Base-by-base conservation (phyloP, 2,888 invertebrate genomes). In the Dryococelus australis region DNA sequence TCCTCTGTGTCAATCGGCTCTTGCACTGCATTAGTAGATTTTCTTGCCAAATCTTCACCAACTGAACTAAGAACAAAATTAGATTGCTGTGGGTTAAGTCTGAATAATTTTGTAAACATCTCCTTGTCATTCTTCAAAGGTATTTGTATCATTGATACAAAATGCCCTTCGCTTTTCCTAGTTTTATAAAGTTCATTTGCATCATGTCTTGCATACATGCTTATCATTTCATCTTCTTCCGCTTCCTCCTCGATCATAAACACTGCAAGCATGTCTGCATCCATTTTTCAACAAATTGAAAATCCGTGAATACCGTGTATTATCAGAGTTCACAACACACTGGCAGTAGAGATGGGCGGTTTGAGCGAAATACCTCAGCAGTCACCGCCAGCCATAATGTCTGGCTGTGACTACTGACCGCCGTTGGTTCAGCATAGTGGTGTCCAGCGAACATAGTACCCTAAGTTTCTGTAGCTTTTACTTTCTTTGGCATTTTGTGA, bases 331-430 rank as follows among this genome's bases (percentile, higher is more conserved):
- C n/a, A n/a, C n/a, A n/a, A n/a, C n/a, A n/a, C n/a, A n/a, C 65
- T 65, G 65, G 20, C 65, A 65, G 65, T 65, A 65, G 65, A 5
- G 65, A 16, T 65, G 65, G 26, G 43, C 84, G 20, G 43, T 83
- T 83, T 83, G 43, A 43, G 43, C 35, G 84, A 43, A 83, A 35
- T 83, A 26, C 24, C 43, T 26, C 35, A 83, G 84, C n/a, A n/a
- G n/a, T n/a, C n/a, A n/a, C n/a, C n/a, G n/a, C n/a, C n/a, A n/a
- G n/a, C n/a, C n/a, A n/a, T n/a, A n/a, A n/a, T n/a, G n/a, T n/a
- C n/a, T n/a, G n/a, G n/a, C 84, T 12, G 84, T 43, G 5, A 83
- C 43, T 83, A 20, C 35, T 20, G 84, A 43, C 43, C 35, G 84
- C 84, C 10, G 43, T 47, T n/a, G n/a, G n/a, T n/a, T n/a, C n/a